Conservation (phyloP, 2,113 vertebrate genomes). For the Xenus cinereus region DNA sequence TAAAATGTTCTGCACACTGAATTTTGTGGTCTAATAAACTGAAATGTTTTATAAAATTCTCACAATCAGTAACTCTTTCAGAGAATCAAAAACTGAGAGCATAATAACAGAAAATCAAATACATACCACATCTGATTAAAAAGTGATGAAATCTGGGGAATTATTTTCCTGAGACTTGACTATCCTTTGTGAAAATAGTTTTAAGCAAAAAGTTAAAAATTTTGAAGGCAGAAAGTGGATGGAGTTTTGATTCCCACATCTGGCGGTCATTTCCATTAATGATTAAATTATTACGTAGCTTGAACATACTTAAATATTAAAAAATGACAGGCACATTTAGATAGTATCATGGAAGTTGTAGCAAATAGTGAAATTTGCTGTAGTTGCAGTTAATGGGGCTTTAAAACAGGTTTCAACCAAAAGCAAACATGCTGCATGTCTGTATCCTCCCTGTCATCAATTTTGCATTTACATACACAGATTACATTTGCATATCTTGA, state of each 20-base stretch:
- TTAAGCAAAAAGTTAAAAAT: not conserved
- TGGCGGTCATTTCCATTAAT: not conserved
- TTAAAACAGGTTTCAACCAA: not conserved
- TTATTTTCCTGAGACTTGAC: not conserved
- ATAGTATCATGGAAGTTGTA: not conserved
- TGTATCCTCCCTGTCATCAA: not conserved
- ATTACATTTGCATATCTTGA: conserved; percentile 21
- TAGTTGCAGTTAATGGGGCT: not conserved
- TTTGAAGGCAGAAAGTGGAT: not conserved
- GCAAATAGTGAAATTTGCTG: not conserved
- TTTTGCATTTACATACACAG: conserved; percentile 4
- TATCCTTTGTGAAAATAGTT: not conserved
- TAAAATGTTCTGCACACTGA: not conserved
- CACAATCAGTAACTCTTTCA: not conserved
- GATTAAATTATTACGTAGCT: not conserved
- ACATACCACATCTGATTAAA: not conserved
- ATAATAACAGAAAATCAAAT: not conserved
- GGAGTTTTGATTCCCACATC: not conserved
- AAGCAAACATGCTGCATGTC: not conserved
- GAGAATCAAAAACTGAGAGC: not conserved
- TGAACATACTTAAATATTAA: not conserved
- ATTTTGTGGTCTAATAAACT: not conserved
- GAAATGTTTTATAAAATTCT: not conserved
- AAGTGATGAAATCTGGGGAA: not conserved
- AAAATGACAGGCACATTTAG: not conserved